Percentiles rank a stretch among this genome's conserved stretches.
Evolutionary conservation across 2,797 vertebrate species (phyloP).

Genomic region (Gorsachius magnificus): DNA sequence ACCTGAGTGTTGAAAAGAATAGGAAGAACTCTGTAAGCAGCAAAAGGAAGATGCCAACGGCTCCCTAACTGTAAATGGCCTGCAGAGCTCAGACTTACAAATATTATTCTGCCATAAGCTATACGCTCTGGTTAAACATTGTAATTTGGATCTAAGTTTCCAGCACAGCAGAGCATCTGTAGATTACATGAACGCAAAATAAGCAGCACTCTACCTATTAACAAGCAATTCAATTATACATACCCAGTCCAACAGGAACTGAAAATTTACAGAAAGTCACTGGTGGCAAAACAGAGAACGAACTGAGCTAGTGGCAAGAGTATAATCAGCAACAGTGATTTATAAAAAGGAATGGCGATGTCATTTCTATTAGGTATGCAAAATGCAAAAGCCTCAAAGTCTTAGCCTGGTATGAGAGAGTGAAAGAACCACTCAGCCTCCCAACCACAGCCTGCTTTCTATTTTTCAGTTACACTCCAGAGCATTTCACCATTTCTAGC

Average conservation of each 20-base stretch:
- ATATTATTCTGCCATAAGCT: background rate
- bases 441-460: conserved; percentile 68
- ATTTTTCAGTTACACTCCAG: conserved; percentile 64
- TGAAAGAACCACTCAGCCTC: conserved; percentile 52
- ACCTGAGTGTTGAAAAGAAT: background rate
- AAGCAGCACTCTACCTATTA: background rate
- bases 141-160: background rate
- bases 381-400: conserved; percentile 68
- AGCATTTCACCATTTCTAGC: conserved; percentile 40
- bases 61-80: background rate
- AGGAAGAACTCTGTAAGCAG: background rate
- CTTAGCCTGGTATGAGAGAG: conserved; percentile 21
- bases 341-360: conserved; percentile 21
- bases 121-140: background rate
- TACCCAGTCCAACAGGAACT: background rate
- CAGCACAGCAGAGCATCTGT: background rate
- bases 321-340: conserved; percentile 18
- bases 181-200: background rate
- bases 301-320: background rate
- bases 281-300: background rate
- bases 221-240: background rate
- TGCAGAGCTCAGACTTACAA: background rate
- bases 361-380: conserved; percentile 50
- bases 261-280: conserved; percentile 22
- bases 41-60: background rate